These are phyloP conservation scores for Kradibia gibbosae DNA, from an alignment of 1,140 invertebrate genomes.

Conservation along the genomic window DNA sequence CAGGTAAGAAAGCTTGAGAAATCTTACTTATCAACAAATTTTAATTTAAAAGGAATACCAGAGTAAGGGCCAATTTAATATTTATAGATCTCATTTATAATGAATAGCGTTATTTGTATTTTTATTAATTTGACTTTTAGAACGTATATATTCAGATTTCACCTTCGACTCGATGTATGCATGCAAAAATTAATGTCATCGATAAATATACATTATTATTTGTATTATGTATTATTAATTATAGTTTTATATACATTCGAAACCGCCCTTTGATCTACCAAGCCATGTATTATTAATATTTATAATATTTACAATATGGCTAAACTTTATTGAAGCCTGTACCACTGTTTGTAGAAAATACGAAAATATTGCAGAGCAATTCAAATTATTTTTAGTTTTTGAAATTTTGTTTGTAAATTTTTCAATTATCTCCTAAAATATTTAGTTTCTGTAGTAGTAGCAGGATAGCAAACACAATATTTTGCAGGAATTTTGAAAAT, in stretches of 20 bases:
- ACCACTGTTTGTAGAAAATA: conserved; percentile 46
- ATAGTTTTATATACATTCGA: not conserved
- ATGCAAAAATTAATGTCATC: too few relatives aligned
- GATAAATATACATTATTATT: not conserved
- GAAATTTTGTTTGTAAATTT: conserved; percentile 36
- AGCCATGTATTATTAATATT: conserved; percentile 11
- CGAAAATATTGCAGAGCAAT: conserved; percentile 38
- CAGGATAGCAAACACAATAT: conserved; percentile 23
- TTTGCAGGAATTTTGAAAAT: conserved; percentile 46
- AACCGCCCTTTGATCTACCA: not conserved
- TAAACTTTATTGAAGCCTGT: conserved; percentile 23
- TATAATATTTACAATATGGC: conserved; percentile 29
- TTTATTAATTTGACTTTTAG: too few relatives aligned
- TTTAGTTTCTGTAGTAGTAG: conserved; percentile 31
- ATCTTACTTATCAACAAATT: too few relatives aligned
- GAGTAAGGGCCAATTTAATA: too few relatives aligned
- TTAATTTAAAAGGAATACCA: too few relatives aligned
- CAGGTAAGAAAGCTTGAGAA: too few relatives aligned
- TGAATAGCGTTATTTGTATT: too few relatives aligned
- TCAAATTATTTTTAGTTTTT: conserved; percentile 42
- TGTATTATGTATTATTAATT: not conserved
- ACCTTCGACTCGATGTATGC: too few relatives aligned
- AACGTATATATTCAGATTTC: too few relatives aligned
- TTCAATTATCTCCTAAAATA: conserved; percentile 45
- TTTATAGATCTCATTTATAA: too few relatives aligned